Evolutionary conservation across 2,113 vertebrate genomes (phyloP).

Genomic region (Tricholaema leucomelas): DNA sequence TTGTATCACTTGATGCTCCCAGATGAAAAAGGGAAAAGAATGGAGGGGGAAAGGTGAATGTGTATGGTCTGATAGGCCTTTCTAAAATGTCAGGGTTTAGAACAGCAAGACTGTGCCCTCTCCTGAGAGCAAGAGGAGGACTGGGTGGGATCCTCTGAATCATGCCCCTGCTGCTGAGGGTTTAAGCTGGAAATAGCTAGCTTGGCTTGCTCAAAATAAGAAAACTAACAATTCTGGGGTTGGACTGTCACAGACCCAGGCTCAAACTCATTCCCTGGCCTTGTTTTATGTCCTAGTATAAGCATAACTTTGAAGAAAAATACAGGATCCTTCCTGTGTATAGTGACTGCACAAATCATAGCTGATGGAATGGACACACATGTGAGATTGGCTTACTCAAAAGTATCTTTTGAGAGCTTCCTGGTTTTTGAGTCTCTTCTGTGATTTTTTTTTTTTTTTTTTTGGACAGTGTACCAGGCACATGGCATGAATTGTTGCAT

Average conservation of each 20-base stretch:
- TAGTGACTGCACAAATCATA: neutral
- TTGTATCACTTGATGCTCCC: neutral
- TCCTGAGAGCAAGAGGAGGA: fast-evolving
- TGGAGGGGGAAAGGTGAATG: neutral
- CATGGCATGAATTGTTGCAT: neutral
- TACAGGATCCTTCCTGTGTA: neutral
- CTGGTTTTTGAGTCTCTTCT: neutral
- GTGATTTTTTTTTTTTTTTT: too few relatives aligned
- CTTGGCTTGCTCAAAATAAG: neutral
- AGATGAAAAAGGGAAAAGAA: neutral
- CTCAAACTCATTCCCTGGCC: neutral
- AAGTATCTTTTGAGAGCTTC: neutral
- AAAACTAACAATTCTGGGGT: fast-evolving
- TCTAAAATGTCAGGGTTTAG: neutral
- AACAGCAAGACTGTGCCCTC: neutral
- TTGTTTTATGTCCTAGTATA: neutral
- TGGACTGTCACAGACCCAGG: neutral
- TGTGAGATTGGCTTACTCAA: neutral
- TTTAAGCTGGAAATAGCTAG: neutral
- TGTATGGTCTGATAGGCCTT: neutral
- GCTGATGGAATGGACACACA: neutral
- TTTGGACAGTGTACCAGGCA: neutral
- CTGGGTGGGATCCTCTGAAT: neutral
- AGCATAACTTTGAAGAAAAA: neutral
- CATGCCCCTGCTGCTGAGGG: fast-evolving